Conservation (phyloP, 2,888 invertebrate species). For the Acleris holmiana region DNA sequence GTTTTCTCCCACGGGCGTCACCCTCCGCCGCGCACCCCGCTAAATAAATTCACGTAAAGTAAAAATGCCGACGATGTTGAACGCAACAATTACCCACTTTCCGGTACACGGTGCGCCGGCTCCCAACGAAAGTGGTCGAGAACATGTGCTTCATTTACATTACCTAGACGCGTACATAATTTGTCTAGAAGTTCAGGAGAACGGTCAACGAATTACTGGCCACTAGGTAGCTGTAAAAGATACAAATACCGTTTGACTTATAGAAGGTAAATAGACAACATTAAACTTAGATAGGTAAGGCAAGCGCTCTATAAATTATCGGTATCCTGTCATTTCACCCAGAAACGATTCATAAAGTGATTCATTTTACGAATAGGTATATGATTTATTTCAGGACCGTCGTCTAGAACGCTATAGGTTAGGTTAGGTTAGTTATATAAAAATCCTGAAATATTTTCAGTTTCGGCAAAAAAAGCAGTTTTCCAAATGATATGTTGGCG, state of each 20-base stretch:
- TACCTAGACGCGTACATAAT: conserved; percentile 22
- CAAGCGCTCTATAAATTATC: no score
- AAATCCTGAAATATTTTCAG: no score
- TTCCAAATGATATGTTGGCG: no score
- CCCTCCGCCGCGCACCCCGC: conserved; percentile 67
- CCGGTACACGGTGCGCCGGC: conserved; percentile 44
- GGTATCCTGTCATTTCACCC: no score
- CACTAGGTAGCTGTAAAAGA: background rate
- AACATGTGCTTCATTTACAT: conserved; percentile 34
- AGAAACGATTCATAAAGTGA: no score
- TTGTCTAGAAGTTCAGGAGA: background rate
- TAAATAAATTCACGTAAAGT: conserved; percentile 50
- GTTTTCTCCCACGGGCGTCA: conserved; percentile 73
- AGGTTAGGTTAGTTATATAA: no score
- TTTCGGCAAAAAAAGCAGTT: no score
- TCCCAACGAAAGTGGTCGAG: conserved; percentile 59
- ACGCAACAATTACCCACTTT: conserved; percentile 57
- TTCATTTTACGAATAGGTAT: no score
- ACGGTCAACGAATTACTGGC: conserved; percentile 12
- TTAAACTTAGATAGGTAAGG: background rate
- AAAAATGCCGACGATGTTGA: conserved; percentile 44
- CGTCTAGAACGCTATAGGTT: no score
- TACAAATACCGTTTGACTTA: background rate
- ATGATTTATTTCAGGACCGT: no score
- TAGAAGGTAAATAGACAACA: background rate